Conservation (phyloP, 2,797 vertebrate species). For the Phylloscopus collybita region DNA sequence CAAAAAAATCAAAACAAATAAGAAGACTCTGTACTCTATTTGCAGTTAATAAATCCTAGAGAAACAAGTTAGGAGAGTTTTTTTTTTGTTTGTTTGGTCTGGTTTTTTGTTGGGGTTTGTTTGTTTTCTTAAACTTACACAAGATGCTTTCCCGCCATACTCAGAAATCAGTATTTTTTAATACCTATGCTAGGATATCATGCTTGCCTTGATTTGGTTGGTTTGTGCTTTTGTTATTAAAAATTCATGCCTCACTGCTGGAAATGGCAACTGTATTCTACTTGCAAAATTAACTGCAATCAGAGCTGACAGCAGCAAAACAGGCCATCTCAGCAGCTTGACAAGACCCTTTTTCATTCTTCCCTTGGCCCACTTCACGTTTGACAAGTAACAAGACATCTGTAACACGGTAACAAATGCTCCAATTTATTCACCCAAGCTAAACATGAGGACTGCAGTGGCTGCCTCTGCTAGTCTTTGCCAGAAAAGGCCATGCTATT, state of each 20-base stretch:
- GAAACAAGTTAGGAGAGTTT: background rate
- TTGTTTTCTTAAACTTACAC: background rate
- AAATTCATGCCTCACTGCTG: slow-evolving; percentile 67
- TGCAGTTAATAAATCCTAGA: background rate
- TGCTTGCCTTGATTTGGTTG: background rate
- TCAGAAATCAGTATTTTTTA: background rate
- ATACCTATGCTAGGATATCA: background rate
- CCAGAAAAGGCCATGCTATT: slow-evolving; percentile 25
- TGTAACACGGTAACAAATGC: slow-evolving; percentile 81
- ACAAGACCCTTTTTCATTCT: slow-evolving; percentile 70
- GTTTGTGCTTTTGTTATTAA: slow-evolving; percentile 25
- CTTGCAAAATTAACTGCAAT: slow-evolving; percentile 72
- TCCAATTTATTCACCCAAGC: slow-evolving; percentile 83
- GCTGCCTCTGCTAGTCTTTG: slow-evolving; percentile 68
- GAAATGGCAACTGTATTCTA: slow-evolving; percentile 73
- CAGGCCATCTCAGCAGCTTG: slow-evolving; percentile 52
- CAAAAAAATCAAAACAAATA: background rate
- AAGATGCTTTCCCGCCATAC: background rate
- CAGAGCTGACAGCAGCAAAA: slow-evolving; percentile 62
- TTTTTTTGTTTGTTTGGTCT: too few relatives aligned
- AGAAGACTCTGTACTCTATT: background rate
- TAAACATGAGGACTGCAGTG: slow-evolving; percentile 76
- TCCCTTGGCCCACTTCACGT: slow-evolving; percentile 79
- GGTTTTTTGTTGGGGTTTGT: too few relatives aligned
- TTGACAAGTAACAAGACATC: slow-evolving; percentile 79